Base-by-base conservation (phyloP, 2,113 vertebrate genomes). In the Passer montanus region DNA sequence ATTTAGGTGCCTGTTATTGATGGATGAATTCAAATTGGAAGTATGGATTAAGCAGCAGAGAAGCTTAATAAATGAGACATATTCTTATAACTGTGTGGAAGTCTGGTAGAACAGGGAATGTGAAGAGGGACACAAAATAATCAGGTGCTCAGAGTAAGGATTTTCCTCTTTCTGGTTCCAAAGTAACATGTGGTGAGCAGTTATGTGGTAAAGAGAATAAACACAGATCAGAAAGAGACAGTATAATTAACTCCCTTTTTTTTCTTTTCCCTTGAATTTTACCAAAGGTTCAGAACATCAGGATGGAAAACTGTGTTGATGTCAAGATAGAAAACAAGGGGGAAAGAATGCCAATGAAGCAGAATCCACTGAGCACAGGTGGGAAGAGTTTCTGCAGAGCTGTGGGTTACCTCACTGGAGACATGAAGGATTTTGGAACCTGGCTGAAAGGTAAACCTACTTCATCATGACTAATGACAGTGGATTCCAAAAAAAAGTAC, bases 381-480 rank as follows among this genome's bases (percentile, higher is more conserved):
- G 70, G 97, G 44, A 97, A 97, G 62, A 96, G 69, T 53, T 2
- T 98, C 76, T 95, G 93, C 94, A 92, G 83, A 93, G 93, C 84
- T 60, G 70, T 98, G 53, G 84, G 91, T 37, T 97, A 97, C 72
- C 68, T 98, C 95, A 97, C 93, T 0, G 98, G 98, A 82, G 97
- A 98, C 89, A 98, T 98, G 98, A 98, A 98, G 83, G 97, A 97
- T 41, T 98, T 97, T 39, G 98, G 96, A 73, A 86, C 94, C 55
- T 97, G 97, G 55, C 80, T 98, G 33, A 98, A 97, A 98, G 98
- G 98, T 98, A 97, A 97, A 58, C 16, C 28, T 84, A 16, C 31
- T 82, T 86, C 14, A 37, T 33, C 0, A 0, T 82, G 63, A 87
- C 28, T 91, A 58, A 92, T 72, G 39, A n/a, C 41, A 81, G 33